Evolutionary conservation across 2,888 invertebrate genomes (phyloP).

Genomic region (Heliconius ismenius): DNA sequence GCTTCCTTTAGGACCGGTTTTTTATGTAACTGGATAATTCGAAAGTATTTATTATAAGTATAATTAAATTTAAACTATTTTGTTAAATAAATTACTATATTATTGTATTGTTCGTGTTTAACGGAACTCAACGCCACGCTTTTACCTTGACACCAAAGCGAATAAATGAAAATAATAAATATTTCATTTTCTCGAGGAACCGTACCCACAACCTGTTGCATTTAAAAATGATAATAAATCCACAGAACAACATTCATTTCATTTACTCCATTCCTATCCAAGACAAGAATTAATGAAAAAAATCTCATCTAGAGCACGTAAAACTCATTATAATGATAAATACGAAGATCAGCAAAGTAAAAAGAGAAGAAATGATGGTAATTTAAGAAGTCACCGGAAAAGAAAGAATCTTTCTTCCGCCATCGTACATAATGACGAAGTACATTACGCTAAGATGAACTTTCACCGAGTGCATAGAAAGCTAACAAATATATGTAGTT

Average conservation of each 20-base stretch:
- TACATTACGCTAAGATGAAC: conserved; percentile 15
- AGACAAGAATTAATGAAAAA: not conserved
- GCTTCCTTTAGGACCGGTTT: not conserved
- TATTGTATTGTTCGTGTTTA: too few species aligned
- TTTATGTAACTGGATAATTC: not conserved
- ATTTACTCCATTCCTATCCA: not conserved
- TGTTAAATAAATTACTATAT: too few species aligned
- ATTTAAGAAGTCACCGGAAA: conserved; percentile 20
- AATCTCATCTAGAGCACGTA: not conserved
- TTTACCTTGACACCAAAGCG: too few species aligned
- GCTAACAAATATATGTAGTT: not conserved
- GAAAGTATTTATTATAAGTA: not conserved
- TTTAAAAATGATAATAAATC: not conserved
- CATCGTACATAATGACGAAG: conserved; percentile 1
- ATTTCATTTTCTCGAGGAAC: not conserved
- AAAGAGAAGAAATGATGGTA: not conserved
- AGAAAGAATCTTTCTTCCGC: not conserved
- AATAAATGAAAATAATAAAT: not conserved
- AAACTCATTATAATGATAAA: not conserved
- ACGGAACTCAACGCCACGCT: too few species aligned
- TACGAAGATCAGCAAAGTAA: not conserved
- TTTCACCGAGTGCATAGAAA: conserved; percentile 13
- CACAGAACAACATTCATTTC: not conserved
- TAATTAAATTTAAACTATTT: too few species aligned
- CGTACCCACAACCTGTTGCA: too few species aligned